A percentile compares a stretch with the other conserved stretches of the same genome.
These are phyloP conservation scores for Drosophila colorata DNA, from an alignment of 2,888 invertebrate species.

Conservation along the genomic window DNA sequence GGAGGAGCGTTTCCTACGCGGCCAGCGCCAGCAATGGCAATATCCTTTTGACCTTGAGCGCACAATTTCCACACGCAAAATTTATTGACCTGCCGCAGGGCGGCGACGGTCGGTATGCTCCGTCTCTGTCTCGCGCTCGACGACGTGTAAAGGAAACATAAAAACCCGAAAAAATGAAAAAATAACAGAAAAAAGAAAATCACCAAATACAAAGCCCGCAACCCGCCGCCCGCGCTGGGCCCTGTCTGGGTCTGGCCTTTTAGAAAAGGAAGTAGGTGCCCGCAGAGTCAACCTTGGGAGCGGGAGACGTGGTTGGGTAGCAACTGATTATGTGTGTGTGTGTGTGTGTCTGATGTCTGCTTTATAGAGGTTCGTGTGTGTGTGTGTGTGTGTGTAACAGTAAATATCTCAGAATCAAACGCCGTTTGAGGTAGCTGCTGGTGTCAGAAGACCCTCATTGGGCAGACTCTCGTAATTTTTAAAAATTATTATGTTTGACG, in stretches of 20 bases:
- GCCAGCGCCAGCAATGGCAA: conserved; percentile 76
- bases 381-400: conserved; percentile 3
- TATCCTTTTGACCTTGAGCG: conserved; percentile 85
- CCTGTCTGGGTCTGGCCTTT: conserved; percentile 62
- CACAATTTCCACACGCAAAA: conserved; percentile 83
- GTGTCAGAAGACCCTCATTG: conserved; percentile 66
- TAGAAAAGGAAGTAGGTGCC: conserved; percentile 75
- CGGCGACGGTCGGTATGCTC: conserved; percentile 1
- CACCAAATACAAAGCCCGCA: conserved; percentile 24
- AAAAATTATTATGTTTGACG: neutral
- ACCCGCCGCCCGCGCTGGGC: conserved; percentile 36
- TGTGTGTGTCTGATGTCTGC: conserved; percentile 19
- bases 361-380: neutral
- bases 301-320: conserved; percentile 14
- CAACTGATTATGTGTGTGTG: conserved; percentile 9
- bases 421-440: conserved; percentile 33
- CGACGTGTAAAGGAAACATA: conserved; percentile 48
- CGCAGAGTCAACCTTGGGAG: conserved; percentile 24
- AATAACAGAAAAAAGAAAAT: conserved; percentile 16
- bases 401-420: conserved; percentile 26
- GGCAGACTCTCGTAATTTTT: neutral
- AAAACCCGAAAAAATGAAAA: conserved; percentile 52
- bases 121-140: neutral
- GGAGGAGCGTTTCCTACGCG: conserved; percentile 66
- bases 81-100: conserved; percentile 82